Evolutionary conservation across 2,113 vertebrate genomes (phyloP).

Genomic region (Smithornis capensis): DNA sequence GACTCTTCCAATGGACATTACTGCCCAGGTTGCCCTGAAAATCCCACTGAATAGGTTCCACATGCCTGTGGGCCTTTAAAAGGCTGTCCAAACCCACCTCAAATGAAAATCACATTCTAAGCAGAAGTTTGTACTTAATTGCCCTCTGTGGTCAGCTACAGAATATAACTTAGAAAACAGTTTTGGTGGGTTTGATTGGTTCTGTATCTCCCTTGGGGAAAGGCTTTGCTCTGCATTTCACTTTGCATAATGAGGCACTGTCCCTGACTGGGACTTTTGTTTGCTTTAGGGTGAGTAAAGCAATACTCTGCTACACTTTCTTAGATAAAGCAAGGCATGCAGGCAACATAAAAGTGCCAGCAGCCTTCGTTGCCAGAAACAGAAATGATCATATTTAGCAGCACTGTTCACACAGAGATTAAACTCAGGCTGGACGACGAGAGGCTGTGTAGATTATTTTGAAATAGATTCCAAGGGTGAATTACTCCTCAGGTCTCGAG

Average conservation of each 20-base stretch:
- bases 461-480: not conserved
- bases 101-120: slow-evolving; percentile 1
- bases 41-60: not conserved
- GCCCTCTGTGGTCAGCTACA: not conserved
- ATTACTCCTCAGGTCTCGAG: not conserved
- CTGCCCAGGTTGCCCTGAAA: not conserved
- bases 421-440: not conserved
- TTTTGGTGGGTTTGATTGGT: not conserved
- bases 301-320: slow-evolving; percentile 21
- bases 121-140: slow-evolving; percentile 10
- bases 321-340: slow-evolving; percentile 14
- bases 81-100: not conserved
- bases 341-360: not conserved
- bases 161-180: not conserved
- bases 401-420: not conserved
- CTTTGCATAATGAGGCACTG: not conserved
- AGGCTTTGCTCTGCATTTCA: not conserved
- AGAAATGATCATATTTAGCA: slow-evolving; percentile 1
- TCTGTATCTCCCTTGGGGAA: not conserved
- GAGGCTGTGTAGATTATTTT: slow-evolving; percentile 29
- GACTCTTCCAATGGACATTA: not conserved
- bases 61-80: not conserved
- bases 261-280: slow-evolving; percentile 37
- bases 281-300: not conserved
- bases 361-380: not conserved